Conservation (phyloP, 2,888 invertebrate genomes). For the Scaeva pyrastri region DNA sequence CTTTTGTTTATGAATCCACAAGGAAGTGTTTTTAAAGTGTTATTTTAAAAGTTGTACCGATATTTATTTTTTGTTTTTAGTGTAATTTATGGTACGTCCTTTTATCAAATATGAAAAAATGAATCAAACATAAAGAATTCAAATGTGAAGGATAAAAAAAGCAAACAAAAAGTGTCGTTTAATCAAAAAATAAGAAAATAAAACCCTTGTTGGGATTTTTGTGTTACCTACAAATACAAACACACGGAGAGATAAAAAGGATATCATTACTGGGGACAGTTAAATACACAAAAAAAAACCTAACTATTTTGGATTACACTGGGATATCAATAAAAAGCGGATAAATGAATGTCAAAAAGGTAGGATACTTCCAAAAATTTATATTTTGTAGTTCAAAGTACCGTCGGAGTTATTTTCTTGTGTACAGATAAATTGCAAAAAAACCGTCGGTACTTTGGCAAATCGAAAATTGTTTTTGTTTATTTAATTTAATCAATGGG, state of each 20-base stretch:
- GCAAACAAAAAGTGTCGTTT: background rate
- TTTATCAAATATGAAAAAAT: background rate
- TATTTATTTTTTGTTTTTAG: background rate
- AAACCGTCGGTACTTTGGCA: constrained; percentile 21
- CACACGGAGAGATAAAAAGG: constrained; percentile 13
- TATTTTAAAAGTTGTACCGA: background rate
- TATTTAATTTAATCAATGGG: too few relatives aligned
- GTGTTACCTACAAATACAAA: background rate
- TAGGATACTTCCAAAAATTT: constrained; percentile 62
- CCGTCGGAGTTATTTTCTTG: too few relatives aligned
- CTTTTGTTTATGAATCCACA: background rate
- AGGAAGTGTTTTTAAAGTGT: constrained; percentile 17
- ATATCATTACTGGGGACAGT: constrained; percentile 1
- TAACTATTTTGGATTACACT: constrained; percentile 69
- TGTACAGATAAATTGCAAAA: background rate
- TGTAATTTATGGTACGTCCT: background rate
- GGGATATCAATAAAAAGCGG: constrained; percentile 69
- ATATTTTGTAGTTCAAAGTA: background rate
- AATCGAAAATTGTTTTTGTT: background rate
- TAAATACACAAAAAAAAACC: background rate
- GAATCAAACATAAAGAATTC: constrained; percentile 8
- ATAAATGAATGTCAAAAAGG: constrained; percentile 76
- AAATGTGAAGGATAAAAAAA: constrained; percentile 2
- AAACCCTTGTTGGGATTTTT: background rate
- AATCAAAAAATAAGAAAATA: background rate